Evolutionary conservation across 2,797 vertebrate genomes (phyloP), one percentile per base, ranked within the genome.

Genomic region (Varecia variegata): DNA sequence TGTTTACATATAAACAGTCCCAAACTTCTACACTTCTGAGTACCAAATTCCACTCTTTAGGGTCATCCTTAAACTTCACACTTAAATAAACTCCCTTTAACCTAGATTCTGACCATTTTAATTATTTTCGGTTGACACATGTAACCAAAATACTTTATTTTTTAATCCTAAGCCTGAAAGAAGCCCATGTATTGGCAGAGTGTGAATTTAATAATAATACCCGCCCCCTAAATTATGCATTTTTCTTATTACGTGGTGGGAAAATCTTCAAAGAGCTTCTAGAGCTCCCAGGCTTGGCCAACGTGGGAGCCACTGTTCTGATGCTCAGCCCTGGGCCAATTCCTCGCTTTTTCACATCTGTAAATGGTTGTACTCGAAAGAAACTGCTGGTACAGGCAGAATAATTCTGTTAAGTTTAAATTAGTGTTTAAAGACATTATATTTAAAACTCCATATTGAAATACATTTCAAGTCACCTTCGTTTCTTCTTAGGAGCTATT

Each of bases 371-470:
- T 74, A 70, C 93, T 93, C 76, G 62, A 93, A 88, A 88, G 12
- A 32, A 82, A 4, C 35, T 96, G 95, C 93, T 85, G 1, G 60
- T 71, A 88, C 52, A 89, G 56, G 58, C 68, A 92, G 38, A 79
- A 80, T 65, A 71, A 25, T 88, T 9, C 35, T 95, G 60, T 40
- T 47, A 30, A 50, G 5, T 93, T 90, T 89, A 97, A 84, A 82
- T 86, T 84, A 45, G 23, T 85, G 8, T 56, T 71, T 84, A 11
- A 85, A 84, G 58, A 54, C 71, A 52, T 40, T 96, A 43, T 56
- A 12, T 90, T 85, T 80, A 88, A 92, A 88, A 56, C 21, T 80
- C 70, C 32, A 52, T 90, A 45, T 71, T 94, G 68, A 96, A 96
- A 56, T 89, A 88, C 74, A 81, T 84, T 86, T 84, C 15, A 70